Conservation (phyloP, 2,888 invertebrate species). For the Macrophya annulata region DNA sequence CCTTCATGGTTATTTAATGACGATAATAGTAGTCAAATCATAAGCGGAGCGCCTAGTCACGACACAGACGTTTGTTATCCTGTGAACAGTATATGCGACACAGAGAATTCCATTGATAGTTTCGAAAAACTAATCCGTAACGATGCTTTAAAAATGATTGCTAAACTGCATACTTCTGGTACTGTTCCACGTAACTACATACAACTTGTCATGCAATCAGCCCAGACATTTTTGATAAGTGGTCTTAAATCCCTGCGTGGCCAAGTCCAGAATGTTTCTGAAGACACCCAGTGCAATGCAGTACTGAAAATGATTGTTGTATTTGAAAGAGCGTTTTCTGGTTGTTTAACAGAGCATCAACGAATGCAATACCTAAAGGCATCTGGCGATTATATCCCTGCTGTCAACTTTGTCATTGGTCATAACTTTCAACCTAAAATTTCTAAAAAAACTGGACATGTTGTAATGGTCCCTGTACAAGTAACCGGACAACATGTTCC, state of each 20-base stretch:
- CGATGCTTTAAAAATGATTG: slow-evolving; percentile 13
- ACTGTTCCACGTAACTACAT: slow-evolving; percentile 26
- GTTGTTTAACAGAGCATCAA: slow-evolving; percentile 26
- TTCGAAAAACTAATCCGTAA: slow-evolving; percentile 16
- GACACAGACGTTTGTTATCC: slow-evolving; percentile 3
- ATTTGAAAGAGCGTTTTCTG: slow-evolving; percentile 18
- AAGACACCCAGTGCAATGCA: not conserved
- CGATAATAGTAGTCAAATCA: slow-evolving; percentile 17
- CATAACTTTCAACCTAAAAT: slow-evolving; percentile 12
- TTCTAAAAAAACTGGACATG: slow-evolving; percentile 21
- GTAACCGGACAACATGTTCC: slow-evolving; percentile 54
- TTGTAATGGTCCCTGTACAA: slow-evolving; percentile 12
- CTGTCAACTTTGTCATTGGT: slow-evolving; percentile 8
- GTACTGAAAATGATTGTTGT: slow-evolving; percentile 12
- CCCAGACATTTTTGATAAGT: not conserved
- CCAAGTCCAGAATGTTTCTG: slow-evolving; percentile 3
- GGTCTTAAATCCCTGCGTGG: slow-evolving; percentile 15
- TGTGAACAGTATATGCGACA: slow-evolving; percentile 3
- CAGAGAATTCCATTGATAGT: slow-evolving; percentile 3
- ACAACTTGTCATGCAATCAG: slow-evolving; percentile 29
- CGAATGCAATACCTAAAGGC: slow-evolving; percentile 19
- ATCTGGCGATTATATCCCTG: slow-evolving; percentile 19
- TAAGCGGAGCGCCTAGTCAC: not conserved
- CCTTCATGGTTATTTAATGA: not conserved
- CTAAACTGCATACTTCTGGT: slow-evolving; percentile 23